A percentile compares a stretch with the other conserved stretches of the same genome.
Conservation (phyloP, 2,797 vertebrate species). For the Cephalopachus bancanus region DNA sequence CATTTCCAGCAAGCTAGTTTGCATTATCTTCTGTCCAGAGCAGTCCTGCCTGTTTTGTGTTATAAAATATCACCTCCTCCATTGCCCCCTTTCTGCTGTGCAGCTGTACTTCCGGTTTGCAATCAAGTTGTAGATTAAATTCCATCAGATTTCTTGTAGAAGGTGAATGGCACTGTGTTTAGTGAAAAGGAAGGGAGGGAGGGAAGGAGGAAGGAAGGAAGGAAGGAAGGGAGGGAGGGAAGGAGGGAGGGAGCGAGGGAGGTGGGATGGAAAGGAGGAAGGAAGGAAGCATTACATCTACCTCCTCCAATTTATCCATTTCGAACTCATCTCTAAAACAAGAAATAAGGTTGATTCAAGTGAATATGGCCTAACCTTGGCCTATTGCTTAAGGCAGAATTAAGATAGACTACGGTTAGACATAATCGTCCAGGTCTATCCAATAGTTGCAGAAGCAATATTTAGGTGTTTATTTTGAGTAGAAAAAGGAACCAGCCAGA, state of each 20-base stretch:
- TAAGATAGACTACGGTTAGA: background rate
- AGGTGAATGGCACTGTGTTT: background rate
- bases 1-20: slow-evolving; percentile 89
- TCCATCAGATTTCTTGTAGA: slow-evolving; percentile 62
- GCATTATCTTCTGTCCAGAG: slow-evolving; percentile 86
- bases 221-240: no score
- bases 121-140: slow-evolving; percentile 51
- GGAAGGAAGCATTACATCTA: background rate
- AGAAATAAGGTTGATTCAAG: slow-evolving; percentile 40
- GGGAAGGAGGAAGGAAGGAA: background rate
- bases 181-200: background rate
- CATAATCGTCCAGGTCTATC: background rate
- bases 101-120: slow-evolving; percentile 51
- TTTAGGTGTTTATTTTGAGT: background rate
- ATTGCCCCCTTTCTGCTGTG: slow-evolving; percentile 24
- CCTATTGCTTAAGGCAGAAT: no score
- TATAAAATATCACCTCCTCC: slow-evolving; percentile 73
- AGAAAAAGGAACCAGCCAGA: background rate
- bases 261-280: background rate
- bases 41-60: slow-evolving; percentile 72
- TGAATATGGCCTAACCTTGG: no score
- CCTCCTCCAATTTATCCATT: background rate
- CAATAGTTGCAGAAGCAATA: background rate
- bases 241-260: background rate
- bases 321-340: slow-evolving; percentile 17